Conservation (phyloP, 2,888 invertebrate genomes). For the Elegia similella region DNA sequence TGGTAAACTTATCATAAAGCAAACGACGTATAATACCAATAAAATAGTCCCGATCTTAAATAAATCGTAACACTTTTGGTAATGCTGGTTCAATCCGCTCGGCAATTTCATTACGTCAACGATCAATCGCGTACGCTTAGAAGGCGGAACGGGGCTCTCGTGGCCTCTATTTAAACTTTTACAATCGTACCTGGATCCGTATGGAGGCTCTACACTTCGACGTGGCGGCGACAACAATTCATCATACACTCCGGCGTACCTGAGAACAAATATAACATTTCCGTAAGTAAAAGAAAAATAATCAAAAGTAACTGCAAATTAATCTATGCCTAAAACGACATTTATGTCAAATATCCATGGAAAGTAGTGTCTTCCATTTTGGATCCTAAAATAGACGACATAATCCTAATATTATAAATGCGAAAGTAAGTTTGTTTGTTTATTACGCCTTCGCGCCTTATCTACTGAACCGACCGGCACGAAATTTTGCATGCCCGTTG, state of each 20-base stretch:
- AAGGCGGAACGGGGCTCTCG: slow-evolving; percentile 48
- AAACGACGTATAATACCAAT: slow-evolving; percentile 3
- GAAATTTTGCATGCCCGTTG: no score
- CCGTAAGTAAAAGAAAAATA: not conserved
- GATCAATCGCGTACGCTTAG: slow-evolving; percentile 44
- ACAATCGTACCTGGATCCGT: slow-evolving; percentile 79
- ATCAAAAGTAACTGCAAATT: not conserved
- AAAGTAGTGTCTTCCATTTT: no score
- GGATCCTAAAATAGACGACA: no score
- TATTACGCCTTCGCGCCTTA: no score
- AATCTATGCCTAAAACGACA: no score
- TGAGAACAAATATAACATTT: slow-evolving; percentile 32
- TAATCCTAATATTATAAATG: no score
- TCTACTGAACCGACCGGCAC: no score
- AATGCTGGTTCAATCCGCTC: slow-evolving; percentile 68
- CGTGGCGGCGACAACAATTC: slow-evolving; percentile 77
- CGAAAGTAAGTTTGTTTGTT: no score
- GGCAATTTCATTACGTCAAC: slow-evolving; percentile 55
- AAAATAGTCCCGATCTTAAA: slow-evolving; percentile 22
- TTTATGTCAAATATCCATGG: no score
- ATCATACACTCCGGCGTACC: slow-evolving; percentile 73
- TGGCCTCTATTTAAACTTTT: slow-evolving; percentile 69
- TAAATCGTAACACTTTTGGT: slow-evolving; percentile 34
- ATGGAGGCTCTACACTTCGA: slow-evolving; percentile 74
- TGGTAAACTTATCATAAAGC: not conserved